Conservation (phyloP, 2,888 invertebrate species). For the Iselma pallidipennis region DNA sequence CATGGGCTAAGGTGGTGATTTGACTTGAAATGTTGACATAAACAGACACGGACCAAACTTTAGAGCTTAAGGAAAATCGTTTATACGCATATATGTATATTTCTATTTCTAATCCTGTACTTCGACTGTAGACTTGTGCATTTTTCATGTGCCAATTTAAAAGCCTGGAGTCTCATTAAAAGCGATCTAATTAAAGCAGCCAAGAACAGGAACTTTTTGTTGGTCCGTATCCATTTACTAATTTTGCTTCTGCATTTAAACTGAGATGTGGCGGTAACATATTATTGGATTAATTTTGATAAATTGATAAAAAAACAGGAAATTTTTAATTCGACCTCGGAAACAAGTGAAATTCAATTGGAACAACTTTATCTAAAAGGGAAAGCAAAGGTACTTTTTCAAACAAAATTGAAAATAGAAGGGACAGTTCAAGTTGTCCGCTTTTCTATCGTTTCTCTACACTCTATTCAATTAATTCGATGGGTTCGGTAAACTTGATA, state of each 20-base stretch:
- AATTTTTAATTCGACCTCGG: no score
- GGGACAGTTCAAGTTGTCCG: not conserved
- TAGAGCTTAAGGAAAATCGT: not conserved
- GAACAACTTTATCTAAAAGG: no score
- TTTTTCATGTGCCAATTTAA: conserved; percentile 43
- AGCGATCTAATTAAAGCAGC: conserved; percentile 35
- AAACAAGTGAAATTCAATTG: no score
- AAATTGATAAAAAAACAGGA: not conserved
- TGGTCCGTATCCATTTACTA: no score
- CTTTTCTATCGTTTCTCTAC: not conserved
- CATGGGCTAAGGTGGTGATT: no score
- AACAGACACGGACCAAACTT: no score
- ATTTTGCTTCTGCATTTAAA: not conserved
- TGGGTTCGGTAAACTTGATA: not conserved
- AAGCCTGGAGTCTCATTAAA: conserved; percentile 39
- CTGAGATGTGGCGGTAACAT: no score
- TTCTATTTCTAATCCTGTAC: not conserved
- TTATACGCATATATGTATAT: not conserved
- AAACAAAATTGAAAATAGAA: not conserved
- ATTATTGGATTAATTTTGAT: conserved; percentile 3
- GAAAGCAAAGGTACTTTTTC: no score
- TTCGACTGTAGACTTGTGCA: conserved; percentile 12
- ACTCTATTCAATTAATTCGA: not conserved
- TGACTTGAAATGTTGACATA: no score
- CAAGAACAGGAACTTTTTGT: no score